Conservation (phyloP, 2,888 invertebrate species). For the Blastobasis lacticolella region DNA sequence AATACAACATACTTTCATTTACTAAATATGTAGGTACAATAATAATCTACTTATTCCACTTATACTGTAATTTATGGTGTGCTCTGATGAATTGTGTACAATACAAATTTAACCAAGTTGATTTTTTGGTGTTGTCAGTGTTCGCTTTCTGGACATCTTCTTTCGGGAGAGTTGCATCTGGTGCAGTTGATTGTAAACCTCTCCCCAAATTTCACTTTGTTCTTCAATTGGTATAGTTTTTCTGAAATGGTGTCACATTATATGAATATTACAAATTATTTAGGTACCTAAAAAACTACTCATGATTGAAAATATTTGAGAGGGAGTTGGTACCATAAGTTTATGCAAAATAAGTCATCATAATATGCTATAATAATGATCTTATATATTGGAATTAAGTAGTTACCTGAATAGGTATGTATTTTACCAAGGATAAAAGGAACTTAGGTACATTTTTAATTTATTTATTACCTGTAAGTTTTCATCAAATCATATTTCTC, state of each 20-base stretch:
- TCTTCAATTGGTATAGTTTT: constrained; percentile 91
- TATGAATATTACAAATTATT: too few relatives aligned
- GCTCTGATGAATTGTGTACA: too few relatives aligned
- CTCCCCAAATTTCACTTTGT: constrained; percentile 87
- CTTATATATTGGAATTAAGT: too few relatives aligned
- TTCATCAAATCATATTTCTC: constrained; percentile 96
- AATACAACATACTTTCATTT: too few relatives aligned
- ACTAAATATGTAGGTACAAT: too few relatives aligned
- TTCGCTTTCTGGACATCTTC: constrained; percentile 54
- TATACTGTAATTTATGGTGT: too few relatives aligned
- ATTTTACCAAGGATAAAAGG: constrained; percentile 3
- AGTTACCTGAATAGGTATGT: constrained; percentile 9
- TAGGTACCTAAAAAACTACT: too few relatives aligned
- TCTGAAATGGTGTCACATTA: constrained; percentile 50
- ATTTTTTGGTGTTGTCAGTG: constrained; percentile 44
- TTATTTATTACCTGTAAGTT: constrained; percentile 83
- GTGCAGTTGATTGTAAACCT: constrained; percentile 84
- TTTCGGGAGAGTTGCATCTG: constrained; percentile 79
- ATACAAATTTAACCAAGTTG: constrained; percentile 41
- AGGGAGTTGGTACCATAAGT: too few relatives aligned
- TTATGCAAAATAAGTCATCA: too few relatives aligned
- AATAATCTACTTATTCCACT: too few relatives aligned
- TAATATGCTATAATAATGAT: too few relatives aligned
- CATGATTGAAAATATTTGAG: too few relatives aligned
- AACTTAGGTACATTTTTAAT: not conserved